These are phyloP conservation scores for Typhlichthys eigenmanni DNA, from an alignment of 2,797 vertebrate species.

Conservation along the genomic window DNA sequence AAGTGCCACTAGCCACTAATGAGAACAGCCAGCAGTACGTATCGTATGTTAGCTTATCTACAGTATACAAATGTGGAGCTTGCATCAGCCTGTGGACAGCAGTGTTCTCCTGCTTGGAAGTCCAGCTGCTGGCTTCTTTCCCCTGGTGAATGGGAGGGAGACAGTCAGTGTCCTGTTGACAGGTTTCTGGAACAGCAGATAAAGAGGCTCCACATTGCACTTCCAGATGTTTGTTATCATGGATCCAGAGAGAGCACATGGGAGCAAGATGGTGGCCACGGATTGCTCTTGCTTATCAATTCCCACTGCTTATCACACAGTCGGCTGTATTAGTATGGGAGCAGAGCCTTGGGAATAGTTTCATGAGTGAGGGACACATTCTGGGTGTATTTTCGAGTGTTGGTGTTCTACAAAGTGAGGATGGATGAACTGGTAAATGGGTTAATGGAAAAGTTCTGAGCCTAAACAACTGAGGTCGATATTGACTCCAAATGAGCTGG, in stretches of 20 bases:
- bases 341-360: slow-evolving; percentile 20
- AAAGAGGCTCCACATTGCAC: slow-evolving; percentile 50
- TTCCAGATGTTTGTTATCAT: slow-evolving; percentile 71
- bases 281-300: slow-evolving; percentile 33
- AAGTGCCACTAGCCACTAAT: no score
- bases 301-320: slow-evolving; percentile 35
- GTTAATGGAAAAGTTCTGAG: slow-evolving; percentile 61
- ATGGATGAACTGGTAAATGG: slow-evolving; percentile 40
- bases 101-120: slow-evolving; percentile 23
- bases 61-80: slow-evolving; percentile 6
- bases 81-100: slow-evolving; percentile 35
- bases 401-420: slow-evolving; percentile 34
- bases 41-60: background rate
- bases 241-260: slow-evolving; percentile 47
- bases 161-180: slow-evolving; percentile 44
- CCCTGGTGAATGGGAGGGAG: slow-evolving; percentile 29
- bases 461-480: slow-evolving; percentile 48
- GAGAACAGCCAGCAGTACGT: background rate
- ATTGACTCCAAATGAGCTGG: slow-evolving; percentile 61
- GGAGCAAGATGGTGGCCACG: slow-evolving; percentile 47
- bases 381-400: slow-evolving; percentile 11
- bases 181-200: slow-evolving; percentile 47
- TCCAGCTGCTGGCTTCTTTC: slow-evolving; percentile 42
- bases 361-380: slow-evolving; percentile 36
- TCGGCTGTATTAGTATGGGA: slow-evolving; percentile 35